These are phyloP conservation scores for Phorcus lineatus DNA, from an alignment of 2,888 invertebrate genomes.

Conservation along the genomic window DNA sequence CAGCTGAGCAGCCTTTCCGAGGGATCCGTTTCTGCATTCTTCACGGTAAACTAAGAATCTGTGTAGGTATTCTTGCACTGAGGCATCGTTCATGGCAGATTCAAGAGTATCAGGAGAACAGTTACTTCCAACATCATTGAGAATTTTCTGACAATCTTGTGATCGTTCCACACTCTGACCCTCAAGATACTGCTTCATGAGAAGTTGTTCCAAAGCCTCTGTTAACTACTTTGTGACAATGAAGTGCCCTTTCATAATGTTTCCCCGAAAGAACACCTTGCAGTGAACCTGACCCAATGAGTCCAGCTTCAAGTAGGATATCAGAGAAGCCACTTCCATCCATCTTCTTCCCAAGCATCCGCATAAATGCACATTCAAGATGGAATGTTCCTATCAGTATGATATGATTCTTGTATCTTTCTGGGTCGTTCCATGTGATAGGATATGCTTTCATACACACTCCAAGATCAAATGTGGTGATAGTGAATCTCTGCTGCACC, in stretches of 20 bases:
- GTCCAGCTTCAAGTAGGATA: slow-evolving; percentile 36
- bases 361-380: slow-evolving; percentile 18
- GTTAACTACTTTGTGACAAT: slow-evolving; percentile 43
- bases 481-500: slow-evolving; percentile 43
- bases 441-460: slow-evolving; percentile 51
- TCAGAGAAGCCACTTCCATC: slow-evolving; percentile 35
- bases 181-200: slow-evolving; percentile 27
- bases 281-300: slow-evolving; percentile 40
- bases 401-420: slow-evolving; percentile 36
- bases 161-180: neutral
- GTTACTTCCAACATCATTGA: neutral
- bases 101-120: slow-evolving; percentile 8
- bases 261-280: slow-evolving; percentile 42
- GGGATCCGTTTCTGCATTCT: slow-evolving; percentile 17
- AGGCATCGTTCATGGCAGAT: slow-evolving; percentile 7
- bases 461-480: slow-evolving; percentile 50
- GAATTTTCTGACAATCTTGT: neutral
- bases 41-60: slow-evolving; percentile 23
- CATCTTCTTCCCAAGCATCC: slow-evolving; percentile 37
- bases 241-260: slow-evolving; percentile 42
- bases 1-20: slow-evolving; percentile 29
- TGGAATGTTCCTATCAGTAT: slow-evolving; percentile 44
- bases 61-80: neutral
- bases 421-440: slow-evolving; percentile 37
- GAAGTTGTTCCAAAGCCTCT: slow-evolving; percentile 41